Percentiles rank a stretch among this genome's conserved stretches.
These are phyloP conservation scores for Coptodon rendalli DNA, from an alignment of 2,113 vertebrate genomes.

Conservation along the genomic window DNA sequence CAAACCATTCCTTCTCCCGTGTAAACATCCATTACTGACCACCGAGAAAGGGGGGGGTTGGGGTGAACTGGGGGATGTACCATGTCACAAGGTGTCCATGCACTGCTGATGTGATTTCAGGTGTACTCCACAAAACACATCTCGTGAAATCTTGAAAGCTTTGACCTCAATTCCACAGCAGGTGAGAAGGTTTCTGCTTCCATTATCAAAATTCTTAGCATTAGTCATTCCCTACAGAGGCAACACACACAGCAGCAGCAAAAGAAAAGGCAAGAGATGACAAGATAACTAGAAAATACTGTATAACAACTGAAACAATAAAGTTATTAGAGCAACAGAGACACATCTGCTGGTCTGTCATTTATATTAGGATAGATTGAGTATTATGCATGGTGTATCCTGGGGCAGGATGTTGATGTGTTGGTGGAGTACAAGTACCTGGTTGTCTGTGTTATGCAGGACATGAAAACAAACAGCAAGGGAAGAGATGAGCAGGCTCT, in stretches of 20 bases:
- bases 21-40: slow-evolving; percentile 40
- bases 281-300: background rate
- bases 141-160: background rate
- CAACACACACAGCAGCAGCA: background rate
- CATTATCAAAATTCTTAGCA: background rate
- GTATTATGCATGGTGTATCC: background rate
- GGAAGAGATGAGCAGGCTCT: background rate
- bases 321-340: background rate
- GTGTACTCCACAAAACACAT: background rate
- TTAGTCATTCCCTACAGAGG: background rate
- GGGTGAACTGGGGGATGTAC: background rate
- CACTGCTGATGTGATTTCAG: background rate
- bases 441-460: background rate
- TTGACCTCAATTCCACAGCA: slow-evolving; percentile 21
- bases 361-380: background rate
- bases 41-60: background rate
- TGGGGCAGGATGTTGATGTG: background rate
- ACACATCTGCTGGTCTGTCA: background rate
- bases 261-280: background rate
- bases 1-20: slow-evolving; percentile 11
- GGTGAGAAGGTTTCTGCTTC: background rate
- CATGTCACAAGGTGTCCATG: background rate
- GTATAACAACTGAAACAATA: background rate
- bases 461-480: background rate
- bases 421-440: background rate